A percentile compares a stretch with the other conserved stretches of the same genome.
These are phyloP conservation scores for Steinernema khuongi DNA, from an alignment of 1,140 invertebrate genomes.

Conservation along the genomic window DNA sequence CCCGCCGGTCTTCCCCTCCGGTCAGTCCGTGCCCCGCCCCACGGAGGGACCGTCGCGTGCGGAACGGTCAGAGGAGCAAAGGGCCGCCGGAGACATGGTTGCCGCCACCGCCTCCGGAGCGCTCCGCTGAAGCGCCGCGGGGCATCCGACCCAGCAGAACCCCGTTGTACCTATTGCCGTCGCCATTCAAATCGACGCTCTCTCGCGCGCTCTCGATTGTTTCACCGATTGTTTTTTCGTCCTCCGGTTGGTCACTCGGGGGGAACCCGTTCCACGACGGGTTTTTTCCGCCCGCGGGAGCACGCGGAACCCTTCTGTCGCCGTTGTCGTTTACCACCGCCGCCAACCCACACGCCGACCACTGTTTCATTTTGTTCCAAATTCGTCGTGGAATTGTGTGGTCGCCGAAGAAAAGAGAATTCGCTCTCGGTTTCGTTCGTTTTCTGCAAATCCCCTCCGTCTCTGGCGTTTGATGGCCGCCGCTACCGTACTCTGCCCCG, in stretches of 20 bases:
- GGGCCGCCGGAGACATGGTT: not conserved
- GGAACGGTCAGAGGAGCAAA: constrained; percentile 13
- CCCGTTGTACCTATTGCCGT: not conserved
- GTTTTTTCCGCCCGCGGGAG: not conserved
- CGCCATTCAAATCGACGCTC: constrained; percentile 6
- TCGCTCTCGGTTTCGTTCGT: constrained; percentile 10
- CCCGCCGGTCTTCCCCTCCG: not conserved
- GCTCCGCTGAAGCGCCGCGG: not conserved
- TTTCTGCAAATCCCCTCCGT: not conserved
- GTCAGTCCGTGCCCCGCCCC: not conserved
- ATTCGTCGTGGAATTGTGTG: constrained; percentile 16
- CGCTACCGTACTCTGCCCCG: constrained; percentile 18
- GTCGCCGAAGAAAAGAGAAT: constrained; percentile 14
- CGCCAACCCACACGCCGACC: constrained; percentile 14
- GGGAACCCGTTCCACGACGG: constrained; percentile 16
- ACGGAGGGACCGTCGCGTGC: not conserved
- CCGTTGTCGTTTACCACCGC: constrained; percentile 5
- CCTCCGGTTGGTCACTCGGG: not conserved
- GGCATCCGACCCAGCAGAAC: constrained; percentile 1
- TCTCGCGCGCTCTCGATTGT: constrained; percentile 16
- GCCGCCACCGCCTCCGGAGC: not conserved
- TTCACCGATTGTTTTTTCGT: constrained; percentile 12
- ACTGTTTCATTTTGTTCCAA: constrained; percentile 17
- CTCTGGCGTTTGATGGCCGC: constrained; percentile 16
- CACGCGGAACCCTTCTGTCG: constrained; percentile 16